Evolutionary conservation across 2,888 invertebrate genomes (phyloP).

Genomic region (Autographa gamma): DNA sequence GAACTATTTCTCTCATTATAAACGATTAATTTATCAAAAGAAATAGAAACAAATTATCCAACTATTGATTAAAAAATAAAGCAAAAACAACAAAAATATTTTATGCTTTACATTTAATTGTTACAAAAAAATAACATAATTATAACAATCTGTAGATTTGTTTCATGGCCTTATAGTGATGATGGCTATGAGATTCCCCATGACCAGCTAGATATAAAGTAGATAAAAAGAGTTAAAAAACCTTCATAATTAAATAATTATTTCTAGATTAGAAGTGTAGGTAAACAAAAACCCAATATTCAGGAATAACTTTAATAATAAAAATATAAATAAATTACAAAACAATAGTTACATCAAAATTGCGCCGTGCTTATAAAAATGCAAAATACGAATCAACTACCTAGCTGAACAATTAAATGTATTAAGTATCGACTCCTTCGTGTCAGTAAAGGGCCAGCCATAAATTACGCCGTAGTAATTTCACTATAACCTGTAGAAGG

Average conservation of each 20-base stretch:
- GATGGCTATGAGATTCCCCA: background rate
- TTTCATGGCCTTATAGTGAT: slow-evolving; percentile 63
- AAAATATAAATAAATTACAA: slow-evolving; percentile 48
- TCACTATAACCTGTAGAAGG: too few relatives aligned
- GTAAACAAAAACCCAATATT: background rate
- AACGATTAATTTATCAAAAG: slow-evolving; percentile 70
- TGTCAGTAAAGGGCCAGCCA: background rate
- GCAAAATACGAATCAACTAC: slow-evolving; percentile 55
- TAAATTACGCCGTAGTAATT: background rate
- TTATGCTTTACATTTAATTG: slow-evolving; percentile 73
- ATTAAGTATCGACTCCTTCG: background rate
- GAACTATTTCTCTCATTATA: slow-evolving; percentile 94
- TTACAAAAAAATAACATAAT: slow-evolving; percentile 56
- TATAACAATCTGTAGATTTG: slow-evolving; percentile 47
- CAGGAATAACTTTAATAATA: slow-evolving; percentile 54
- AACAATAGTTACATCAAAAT: slow-evolving; percentile 52
- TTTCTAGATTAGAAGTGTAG: background rate
- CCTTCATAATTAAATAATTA: too few relatives aligned
- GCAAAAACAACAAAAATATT: slow-evolving; percentile 58
- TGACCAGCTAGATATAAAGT: slow-evolving; percentile 29
- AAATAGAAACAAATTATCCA: slow-evolving; percentile 63
- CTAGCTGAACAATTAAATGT: slow-evolving; percentile 28
- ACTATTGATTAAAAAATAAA: slow-evolving; percentile 60
- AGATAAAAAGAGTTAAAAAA: background rate
- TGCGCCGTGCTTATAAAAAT: slow-evolving; percentile 64